Evolutionary conservation across 2,113 vertebrate species (phyloP).

Genomic region (Zapornia atra): DNA sequence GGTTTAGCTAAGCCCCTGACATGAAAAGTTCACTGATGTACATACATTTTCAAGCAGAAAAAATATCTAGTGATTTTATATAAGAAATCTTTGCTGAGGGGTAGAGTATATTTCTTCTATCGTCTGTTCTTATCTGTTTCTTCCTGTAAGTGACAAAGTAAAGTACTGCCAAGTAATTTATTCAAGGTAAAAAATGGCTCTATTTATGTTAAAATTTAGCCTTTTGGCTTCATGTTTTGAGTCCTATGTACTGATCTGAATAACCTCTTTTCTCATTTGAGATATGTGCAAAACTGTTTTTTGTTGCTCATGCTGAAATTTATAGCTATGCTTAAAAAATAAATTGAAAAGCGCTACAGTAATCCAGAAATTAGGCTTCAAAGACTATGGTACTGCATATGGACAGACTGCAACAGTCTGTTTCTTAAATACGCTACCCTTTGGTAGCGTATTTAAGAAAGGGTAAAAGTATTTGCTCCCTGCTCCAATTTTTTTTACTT

Average conservation of each 20-base stretch:
- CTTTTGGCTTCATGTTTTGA: neutral
- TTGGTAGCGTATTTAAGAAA: neutral
- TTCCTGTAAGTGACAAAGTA: neutral
- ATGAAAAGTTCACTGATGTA: neutral
- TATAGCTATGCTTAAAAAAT: neutral
- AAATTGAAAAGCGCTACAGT: neutral
- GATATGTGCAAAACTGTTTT: neutral
- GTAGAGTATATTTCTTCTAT: neutral
- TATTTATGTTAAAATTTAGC: neutral
- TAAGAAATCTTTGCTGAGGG: neutral
- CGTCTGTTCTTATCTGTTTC: neutral
- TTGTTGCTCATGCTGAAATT: neutral
- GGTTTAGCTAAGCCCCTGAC: neutral
- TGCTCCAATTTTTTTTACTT: neutral
- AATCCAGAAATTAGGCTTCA: neutral
- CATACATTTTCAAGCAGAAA: neutral
- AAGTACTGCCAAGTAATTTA: neutral
- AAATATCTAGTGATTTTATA: neutral
- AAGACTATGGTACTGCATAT: neutral
- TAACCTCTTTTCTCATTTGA: neutral
- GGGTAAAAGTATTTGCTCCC: neutral
- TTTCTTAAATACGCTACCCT: too few relatives aligned
- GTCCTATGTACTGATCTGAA: neutral
- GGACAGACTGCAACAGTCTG: neutral
- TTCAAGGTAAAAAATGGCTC: neutral